A percentile compares a stretch with the other conserved stretches of the same genome.
phyloP scores from a whole-genome alignment of 2,888 invertebrate species.

The Beris chalybata region DNA sequence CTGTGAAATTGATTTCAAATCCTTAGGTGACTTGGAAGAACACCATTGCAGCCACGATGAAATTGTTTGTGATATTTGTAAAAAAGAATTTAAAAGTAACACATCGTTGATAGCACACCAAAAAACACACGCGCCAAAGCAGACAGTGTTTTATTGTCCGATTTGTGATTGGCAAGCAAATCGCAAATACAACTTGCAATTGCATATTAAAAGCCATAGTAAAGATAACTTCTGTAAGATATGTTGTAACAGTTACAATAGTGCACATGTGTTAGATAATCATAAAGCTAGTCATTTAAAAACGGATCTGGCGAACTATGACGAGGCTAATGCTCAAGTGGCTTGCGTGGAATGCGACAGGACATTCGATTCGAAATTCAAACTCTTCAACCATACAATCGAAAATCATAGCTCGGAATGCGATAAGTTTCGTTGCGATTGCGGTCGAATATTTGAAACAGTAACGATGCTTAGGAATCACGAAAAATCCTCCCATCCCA shows the following conservation, averaged over 20 bases:
- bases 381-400: conserved; percentile 32
- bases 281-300: conserved; percentile 40
- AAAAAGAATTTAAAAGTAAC: conserved; percentile 34
- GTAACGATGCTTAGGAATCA: conserved; percentile 40
- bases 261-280: conserved; percentile 40
- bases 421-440: conserved; percentile 38
- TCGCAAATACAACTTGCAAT: conserved; percentile 41
- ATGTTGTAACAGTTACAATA: conserved; percentile 43
- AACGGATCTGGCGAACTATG: conserved; percentile 33
- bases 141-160: conserved; percentile 32
- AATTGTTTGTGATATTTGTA: conserved; percentile 29
- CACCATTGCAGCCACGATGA: conserved; percentile 29
- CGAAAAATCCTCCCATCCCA: conserved; percentile 37
- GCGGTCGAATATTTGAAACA: conserved; percentile 40
- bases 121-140: conserved; percentile 21
- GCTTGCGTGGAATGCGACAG: conserved; percentile 39
- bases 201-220: conserved; percentile 41
- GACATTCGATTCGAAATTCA: conserved; percentile 41
- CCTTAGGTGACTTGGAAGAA: conserved; percentile 1
- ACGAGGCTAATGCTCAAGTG: conserved; percentile 25
- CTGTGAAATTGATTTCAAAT: conserved; percentile 25
- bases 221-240: conserved; percentile 41
- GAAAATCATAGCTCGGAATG: conserved; percentile 37
- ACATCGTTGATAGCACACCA: conserved; percentile 27
- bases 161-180: conserved; percentile 42